phyloP scores from a whole-genome alignment of 2,888 invertebrate genomes.

The Apamea anceps region DNA sequence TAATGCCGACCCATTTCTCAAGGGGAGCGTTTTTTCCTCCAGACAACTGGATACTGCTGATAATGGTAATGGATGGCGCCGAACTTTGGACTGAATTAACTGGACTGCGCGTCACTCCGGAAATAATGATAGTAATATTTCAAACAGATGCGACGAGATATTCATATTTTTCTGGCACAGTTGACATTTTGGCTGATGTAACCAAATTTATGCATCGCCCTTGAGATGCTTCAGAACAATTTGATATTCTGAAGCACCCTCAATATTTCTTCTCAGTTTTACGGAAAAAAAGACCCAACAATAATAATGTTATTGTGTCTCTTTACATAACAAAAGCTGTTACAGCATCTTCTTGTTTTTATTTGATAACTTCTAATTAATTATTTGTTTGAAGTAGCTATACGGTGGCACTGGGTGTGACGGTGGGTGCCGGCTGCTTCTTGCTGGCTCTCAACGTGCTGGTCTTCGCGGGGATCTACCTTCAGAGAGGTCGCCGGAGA shows the following conservation, averaged over 20 bases:
- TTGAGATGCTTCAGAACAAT: slow-evolving; percentile 49
- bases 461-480: slow-evolving; percentile 94
- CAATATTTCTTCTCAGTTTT: slow-evolving; percentile 39
- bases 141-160: slow-evolving; percentile 62
- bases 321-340: slow-evolving; percentile 17
- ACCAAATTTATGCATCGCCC: slow-evolving; percentile 67
- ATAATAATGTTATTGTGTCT: slow-evolving; percentile 6
- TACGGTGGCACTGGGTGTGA: slow-evolving; percentile 94
- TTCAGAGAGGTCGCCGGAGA: slow-evolving; percentile 91
- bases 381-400: slow-evolving; percentile 86
- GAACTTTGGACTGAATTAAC: slow-evolving; percentile 74
- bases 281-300: slow-evolving; percentile 10
- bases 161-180: slow-evolving; percentile 63
- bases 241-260: slow-evolving; percentile 44
- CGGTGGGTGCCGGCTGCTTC: slow-evolving; percentile 93
- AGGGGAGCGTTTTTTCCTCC: slow-evolving; percentile 70
- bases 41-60: slow-evolving; percentile 76
- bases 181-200: slow-evolving; percentile 60
- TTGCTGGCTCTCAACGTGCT: slow-evolving; percentile 93
- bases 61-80: slow-evolving; percentile 80
- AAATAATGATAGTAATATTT: slow-evolving; percentile 74
- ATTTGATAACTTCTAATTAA: slow-evolving; percentile 2
- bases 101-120: slow-evolving; percentile 69
- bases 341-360: not conserved
- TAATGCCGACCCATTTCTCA: slow-evolving; percentile 79